Percentiles rank a stretch among this genome's conserved stretches.
phyloP scores from a whole-genome alignment of 2,113 vertebrate genomes.

The Arvicanthis niloticus region DNA sequence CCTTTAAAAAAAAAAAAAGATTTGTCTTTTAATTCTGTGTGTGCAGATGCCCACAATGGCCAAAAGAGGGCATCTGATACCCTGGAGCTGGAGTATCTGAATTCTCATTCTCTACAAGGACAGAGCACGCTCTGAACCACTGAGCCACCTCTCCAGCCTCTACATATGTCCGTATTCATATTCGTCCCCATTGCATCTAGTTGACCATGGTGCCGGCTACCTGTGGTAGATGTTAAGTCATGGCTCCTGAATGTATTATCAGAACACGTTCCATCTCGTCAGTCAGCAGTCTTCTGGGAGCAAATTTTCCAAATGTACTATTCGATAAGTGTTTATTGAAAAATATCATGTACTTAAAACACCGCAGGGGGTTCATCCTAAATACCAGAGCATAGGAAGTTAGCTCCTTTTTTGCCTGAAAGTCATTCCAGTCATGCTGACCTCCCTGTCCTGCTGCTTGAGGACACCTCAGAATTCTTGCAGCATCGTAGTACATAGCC shows the following conservation, averaged over 20 bases:
- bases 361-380: background rate
- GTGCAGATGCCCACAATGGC: background rate
- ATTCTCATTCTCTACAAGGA: background rate
- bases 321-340: background rate
- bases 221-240: background rate
- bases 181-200: background rate
- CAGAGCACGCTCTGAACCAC: background rate
- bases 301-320: background rate
- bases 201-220: rapidly evolving
- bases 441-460: too few relatives aligned
- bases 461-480: rapidly evolving
- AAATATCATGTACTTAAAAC: background rate
- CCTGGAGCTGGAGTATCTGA: background rate
- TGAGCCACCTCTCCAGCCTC: background rate
- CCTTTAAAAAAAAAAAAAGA: background rate
- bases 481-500: rapidly evolving
- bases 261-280: background rate
- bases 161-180: background rate
- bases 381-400: background rate
- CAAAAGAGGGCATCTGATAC: background rate
- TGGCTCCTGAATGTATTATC: background rate
- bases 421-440: rapidly evolving
- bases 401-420: background rate
- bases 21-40: background rate
- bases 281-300: background rate